Conservation (phyloP, 1,140 invertebrate species). For the Rhizoglyphus robini region DNA sequence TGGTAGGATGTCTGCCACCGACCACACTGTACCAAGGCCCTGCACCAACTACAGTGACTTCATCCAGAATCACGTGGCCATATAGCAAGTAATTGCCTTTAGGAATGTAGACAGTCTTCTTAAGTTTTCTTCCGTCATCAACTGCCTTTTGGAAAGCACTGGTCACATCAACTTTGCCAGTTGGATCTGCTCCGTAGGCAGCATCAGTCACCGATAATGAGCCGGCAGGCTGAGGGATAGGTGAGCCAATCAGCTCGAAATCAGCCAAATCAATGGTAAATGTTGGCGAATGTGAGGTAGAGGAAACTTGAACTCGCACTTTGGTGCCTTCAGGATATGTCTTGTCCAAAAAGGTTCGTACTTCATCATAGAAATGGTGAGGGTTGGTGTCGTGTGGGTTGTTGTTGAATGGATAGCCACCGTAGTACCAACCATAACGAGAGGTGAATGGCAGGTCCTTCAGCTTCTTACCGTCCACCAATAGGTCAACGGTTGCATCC, state of each 20-base stretch:
- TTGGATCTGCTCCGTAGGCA: not conserved
- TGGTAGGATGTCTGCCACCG: too few relatives aligned
- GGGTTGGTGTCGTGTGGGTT: not conserved
- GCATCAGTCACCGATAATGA: slow-evolving; percentile 2
- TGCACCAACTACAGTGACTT: not conserved
- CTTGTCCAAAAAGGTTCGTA: not conserved
- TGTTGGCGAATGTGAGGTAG: not conserved
- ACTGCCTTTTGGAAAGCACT: too few relatives aligned
- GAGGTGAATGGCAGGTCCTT: not conserved
- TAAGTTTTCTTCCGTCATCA: not conserved
- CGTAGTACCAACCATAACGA: not conserved
- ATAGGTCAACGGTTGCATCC: not conserved
- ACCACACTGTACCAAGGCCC: too few relatives aligned
- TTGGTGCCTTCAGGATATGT: not conserved
- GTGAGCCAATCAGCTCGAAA: not conserved
- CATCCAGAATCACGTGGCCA: not conserved
- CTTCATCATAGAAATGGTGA: slow-evolving; percentile 8
- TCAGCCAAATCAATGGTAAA: too few relatives aligned
- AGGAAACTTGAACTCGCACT: not conserved
- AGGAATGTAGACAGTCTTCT: slow-evolving; percentile 2
- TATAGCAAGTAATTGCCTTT: not conserved
- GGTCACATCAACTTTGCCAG: not conserved
- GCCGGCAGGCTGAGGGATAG: not conserved
- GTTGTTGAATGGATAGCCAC: slow-evolving; percentile 4
- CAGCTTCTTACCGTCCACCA: not conserved